Evolutionary conservation across 2,797 vertebrate species (phyloP), one percentile per base, ranked within the genome.

Genomic region (Muraenolepis orangiensis): DNA sequence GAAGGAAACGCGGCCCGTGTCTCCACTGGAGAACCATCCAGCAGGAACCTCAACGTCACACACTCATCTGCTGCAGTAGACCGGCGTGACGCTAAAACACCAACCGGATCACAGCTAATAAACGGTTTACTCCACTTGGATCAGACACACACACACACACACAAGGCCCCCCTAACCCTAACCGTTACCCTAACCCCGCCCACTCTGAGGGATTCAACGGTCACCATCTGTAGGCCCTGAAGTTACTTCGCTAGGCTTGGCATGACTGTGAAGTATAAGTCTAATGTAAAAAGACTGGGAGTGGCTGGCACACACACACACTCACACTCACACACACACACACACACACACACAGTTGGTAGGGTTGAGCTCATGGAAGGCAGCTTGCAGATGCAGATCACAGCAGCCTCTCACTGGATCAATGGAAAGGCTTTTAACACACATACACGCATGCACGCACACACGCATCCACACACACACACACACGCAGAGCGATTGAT

Each of bases 341-440:
- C 69, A 26, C 51, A 72, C 73, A 68, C 64, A 74, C 38, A 72
- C 72, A 78, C 11, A 57, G 57, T 76, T 74, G 82, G 75, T 74
- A 76, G 69, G 81, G 82, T 79, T 83, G 76, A 87, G 85, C 83
- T 81, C 78, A 66, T 42, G 73, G 78, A 79, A 88, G 75, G 70
- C 84, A 81, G 76, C 57, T 70, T 26, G 46, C 66, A 64, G 82
- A 79, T 81, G 76, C 82, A 87, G 85, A 89, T 90, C 90, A 88
- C 90, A 90, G 86, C 84, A 88, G 81, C 80, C 76, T 84, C 80
- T 74, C 66, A 80, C 64, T 85, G 79, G 84, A 94, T 93, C 91
- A 91, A 94, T 93, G 82, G 79, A 79, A 86, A 91, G 90, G 92
- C 93, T 94, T 94, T 94, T 93, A 94, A 92, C n/a, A 88, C 85